Conservation (phyloP, 2,888 invertebrate species). For the Cataglyphis livida region DNA sequence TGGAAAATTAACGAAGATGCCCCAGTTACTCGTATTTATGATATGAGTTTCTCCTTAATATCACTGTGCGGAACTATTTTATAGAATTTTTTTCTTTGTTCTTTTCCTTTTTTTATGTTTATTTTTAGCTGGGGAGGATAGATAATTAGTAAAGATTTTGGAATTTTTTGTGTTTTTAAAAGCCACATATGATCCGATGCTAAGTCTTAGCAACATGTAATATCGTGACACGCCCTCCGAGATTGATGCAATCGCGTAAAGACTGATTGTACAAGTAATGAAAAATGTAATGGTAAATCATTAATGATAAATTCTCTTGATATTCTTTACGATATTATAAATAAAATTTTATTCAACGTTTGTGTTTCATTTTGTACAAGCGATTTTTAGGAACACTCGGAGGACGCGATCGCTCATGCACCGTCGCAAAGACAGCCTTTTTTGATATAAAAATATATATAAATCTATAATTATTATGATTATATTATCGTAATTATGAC, state of each 20-base stretch:
- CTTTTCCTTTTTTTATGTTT: conserved; percentile 14
- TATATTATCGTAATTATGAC: conserved; percentile 65
- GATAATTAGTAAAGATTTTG: neutral
- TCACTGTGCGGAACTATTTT: conserved; percentile 50
- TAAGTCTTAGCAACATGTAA: conserved; percentile 66
- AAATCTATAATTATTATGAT: conserved; percentile 62
- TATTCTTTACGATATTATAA: neutral
- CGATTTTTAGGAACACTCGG: conserved; percentile 62
- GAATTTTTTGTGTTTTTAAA: conserved; percentile 19
- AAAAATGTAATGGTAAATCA: neutral
- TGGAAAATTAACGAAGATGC: neutral
- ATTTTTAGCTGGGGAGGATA: neutral
- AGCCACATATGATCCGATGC: conserved; percentile 62
- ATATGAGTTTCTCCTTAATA: conserved; percentile 3
- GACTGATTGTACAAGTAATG: conserved; percentile 37
- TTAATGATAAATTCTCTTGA: conserved; percentile 21
- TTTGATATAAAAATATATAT: conserved; percentile 67
- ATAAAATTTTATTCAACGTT: conserved; percentile 21
- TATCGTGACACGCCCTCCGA: conserved; percentile 70
- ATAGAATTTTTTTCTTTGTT: conserved; percentile 48
- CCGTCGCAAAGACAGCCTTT: conserved; percentile 67
- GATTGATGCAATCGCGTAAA: conserved; percentile 51
- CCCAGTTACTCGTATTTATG: neutral
- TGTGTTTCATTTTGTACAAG: conserved; percentile 35
- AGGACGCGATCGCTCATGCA: conserved; percentile 70